phyloP scores from a whole-genome alignment of 1,140 invertebrate genomes.

The Periplaneta americana region DNA sequence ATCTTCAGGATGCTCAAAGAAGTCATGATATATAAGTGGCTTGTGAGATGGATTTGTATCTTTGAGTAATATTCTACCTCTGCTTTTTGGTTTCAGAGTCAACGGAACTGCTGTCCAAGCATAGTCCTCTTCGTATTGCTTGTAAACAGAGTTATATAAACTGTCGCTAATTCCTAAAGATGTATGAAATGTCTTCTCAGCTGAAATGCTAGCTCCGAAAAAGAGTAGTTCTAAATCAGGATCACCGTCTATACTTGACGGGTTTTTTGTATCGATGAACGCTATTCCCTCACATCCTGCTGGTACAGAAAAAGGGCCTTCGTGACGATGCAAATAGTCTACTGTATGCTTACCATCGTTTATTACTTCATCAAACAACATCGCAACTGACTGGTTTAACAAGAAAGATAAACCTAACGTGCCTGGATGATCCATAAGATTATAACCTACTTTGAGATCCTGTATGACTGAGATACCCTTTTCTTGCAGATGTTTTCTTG shows the following conservation, averaged over 20 bases:
- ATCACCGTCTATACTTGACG: constrained; percentile 50
- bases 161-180: constrained; percentile 17
- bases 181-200: not conserved
- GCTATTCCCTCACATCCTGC: constrained; percentile 45
- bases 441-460: constrained; percentile 34
- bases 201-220: not conserved
- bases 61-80: constrained; percentile 51
- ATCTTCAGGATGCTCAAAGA: constrained; percentile 70
- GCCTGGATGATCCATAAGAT: constrained; percentile 42
- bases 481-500: constrained; percentile 65
- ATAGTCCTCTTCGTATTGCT: constrained; percentile 13
- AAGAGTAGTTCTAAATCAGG: constrained; percentile 45
- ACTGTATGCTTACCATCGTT: constrained; percentile 52
- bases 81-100: constrained; percentile 36
- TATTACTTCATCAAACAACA: constrained; percentile 36
- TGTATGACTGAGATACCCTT: constrained; percentile 39
- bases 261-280: constrained; percentile 16
- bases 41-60: constrained; percentile 69
- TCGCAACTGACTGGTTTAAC: constrained; percentile 41
- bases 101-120: constrained; percentile 26
- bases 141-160: constrained; percentile 9
- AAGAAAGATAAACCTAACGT: constrained; percentile 34
- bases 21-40: constrained; percentile 82
- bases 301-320: constrained; percentile 54
- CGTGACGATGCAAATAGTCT: constrained; percentile 51